A percentile compares a stretch with the other conserved stretches of the same genome.
phyloP scores from a whole-genome alignment of 2,888 invertebrate species.

The Slavum lentiscoides region DNA sequence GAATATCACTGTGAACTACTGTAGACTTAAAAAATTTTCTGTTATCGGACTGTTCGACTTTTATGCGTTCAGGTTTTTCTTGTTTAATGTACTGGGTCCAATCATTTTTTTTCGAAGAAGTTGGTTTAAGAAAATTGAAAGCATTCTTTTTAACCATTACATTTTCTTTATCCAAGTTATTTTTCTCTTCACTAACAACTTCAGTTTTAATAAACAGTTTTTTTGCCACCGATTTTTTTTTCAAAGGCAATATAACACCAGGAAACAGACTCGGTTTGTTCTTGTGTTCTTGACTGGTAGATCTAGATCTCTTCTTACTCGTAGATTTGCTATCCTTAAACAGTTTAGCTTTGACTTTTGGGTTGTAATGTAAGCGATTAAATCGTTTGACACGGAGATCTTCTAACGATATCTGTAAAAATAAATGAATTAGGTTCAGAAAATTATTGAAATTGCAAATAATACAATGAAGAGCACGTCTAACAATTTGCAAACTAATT shows the following conservation, averaged over 20 bases:
- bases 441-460: not conserved
- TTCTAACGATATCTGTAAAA: constrained; percentile 38
- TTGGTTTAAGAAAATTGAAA: constrained; percentile 7
- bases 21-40: constrained; percentile 49
- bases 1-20: constrained; percentile 8
- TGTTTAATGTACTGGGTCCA: constrained; percentile 33
- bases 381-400: constrained; percentile 45
- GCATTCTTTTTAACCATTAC: not conserved
- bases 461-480: not conserved
- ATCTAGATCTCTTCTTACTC: constrained; percentile 34
- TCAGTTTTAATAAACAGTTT: constrained; percentile 29
- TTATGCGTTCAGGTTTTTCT: constrained; percentile 41
- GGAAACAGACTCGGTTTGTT: constrained; percentile 25
- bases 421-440: not conserved
- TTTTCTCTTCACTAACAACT: constrained; percentile 6
- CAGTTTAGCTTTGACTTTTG: constrained; percentile 43
- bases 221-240: constrained; percentile 27
- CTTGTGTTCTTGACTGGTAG: constrained; percentile 31
- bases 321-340: constrained; percentile 42
- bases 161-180: not conserved
- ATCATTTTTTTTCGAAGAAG: constrained; percentile 20
- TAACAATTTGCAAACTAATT: no score
- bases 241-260: constrained; percentile 34
- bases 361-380: constrained; percentile 24
- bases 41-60: constrained; percentile 23